Conservation (phyloP, 2,888 invertebrate genomes). For the Embidobia sp. region DNA sequence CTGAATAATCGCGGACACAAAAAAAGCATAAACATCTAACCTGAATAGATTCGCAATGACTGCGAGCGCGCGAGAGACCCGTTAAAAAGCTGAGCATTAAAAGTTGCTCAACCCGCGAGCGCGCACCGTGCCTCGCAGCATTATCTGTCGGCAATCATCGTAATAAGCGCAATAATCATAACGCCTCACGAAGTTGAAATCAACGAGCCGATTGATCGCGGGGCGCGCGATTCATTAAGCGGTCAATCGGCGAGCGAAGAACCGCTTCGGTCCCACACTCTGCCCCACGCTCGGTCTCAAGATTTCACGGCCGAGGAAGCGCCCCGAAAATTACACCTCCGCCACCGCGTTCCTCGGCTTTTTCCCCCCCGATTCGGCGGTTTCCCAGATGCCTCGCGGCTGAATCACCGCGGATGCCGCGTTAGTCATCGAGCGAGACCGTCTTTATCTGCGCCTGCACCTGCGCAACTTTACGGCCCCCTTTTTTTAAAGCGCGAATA, state of each 20-base stretch:
- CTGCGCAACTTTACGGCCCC: constrained; percentile 45
- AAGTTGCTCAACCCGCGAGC: constrained; percentile 15
- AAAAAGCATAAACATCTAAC: too few species aligned
- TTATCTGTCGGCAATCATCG: constrained; percentile 7
- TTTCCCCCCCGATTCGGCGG: background rate
- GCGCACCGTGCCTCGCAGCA: constrained; percentile 7
- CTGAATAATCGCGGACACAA: too few species aligned
- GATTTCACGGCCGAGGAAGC: too few species aligned
- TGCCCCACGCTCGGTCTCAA: too few species aligned
- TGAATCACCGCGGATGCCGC: constrained; percentile 49
- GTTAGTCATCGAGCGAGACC: constrained; percentile 53
- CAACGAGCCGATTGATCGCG: too few species aligned
- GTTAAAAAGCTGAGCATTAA: constrained; percentile 16
- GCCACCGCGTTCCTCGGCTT: constrained; percentile 2
- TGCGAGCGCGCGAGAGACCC: background rate
- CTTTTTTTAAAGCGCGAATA: constrained; percentile 16
- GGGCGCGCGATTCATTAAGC: too few species aligned
- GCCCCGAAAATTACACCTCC: too few species aligned
- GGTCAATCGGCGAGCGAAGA: too few species aligned
- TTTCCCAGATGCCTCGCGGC: constrained; percentile 39
- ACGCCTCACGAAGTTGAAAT: too few species aligned
- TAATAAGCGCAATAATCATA: too few species aligned
- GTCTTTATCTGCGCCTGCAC: constrained; percentile 46
- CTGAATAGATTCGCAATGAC: background rate
- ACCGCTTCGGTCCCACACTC: too few species aligned